phyloP scores from a whole-genome alignment of 2,113 vertebrate species.

The Xenus cinereus region DNA sequence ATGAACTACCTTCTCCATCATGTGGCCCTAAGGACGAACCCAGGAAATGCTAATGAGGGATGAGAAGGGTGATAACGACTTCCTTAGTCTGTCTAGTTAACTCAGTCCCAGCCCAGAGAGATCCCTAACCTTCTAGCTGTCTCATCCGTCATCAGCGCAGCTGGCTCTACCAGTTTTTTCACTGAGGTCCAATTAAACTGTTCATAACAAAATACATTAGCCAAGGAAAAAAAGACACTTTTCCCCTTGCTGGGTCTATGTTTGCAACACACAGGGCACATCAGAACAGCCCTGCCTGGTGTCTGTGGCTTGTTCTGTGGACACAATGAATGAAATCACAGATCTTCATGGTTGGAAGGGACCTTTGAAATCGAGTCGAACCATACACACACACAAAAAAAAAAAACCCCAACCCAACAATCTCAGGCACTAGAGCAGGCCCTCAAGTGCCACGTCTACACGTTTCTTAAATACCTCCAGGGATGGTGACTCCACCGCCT shows the following conservation, averaged over 20 bases:
- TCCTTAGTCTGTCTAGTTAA: background rate
- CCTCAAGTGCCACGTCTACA: too few relatives aligned
- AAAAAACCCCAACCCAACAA: too few relatives aligned
- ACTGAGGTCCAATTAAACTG: background rate
- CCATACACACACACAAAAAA: too few relatives aligned
- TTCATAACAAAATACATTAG: background rate
- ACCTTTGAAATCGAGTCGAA: too few relatives aligned
- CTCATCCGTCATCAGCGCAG: background rate
- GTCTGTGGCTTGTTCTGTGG: background rate
- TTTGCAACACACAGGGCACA: background rate
- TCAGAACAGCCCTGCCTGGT: background rate
- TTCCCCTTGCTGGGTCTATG: background rate
- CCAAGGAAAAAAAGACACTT: background rate
- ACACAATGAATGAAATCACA: background rate
- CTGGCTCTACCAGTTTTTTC: background rate
- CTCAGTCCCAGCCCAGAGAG: background rate
- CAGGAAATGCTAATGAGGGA: background rate
- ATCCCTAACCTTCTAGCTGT: background rate
- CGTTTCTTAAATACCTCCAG: too few relatives aligned
- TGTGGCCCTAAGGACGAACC: background rate
- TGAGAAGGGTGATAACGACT: background rate
- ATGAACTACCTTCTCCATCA: background rate
- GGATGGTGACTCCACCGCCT: too few relatives aligned
- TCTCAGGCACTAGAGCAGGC: too few relatives aligned
- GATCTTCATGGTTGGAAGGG: too few relatives aligned